Conservation (phyloP, 2,113 vertebrate species). For the Lamprologus tigripictilis region DNA sequence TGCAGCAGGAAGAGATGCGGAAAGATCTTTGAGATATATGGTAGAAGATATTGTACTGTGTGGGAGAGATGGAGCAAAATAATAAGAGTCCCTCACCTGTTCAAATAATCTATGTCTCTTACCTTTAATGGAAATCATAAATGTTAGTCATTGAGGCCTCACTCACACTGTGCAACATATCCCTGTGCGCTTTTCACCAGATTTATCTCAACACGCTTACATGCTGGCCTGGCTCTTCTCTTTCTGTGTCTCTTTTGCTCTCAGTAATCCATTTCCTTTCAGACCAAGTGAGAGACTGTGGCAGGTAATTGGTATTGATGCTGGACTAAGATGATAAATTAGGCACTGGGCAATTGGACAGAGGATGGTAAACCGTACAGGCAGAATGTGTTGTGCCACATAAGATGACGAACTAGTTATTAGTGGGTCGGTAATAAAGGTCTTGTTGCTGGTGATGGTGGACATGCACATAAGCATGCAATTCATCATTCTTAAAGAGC, state of each 20-base stretch:
- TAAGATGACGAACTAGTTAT: conserved; percentile 15
- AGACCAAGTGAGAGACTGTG: background rate
- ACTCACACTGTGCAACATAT: background rate
- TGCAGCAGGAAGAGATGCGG: background rate
- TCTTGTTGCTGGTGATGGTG: background rate
- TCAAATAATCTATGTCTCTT: background rate
- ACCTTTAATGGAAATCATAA: background rate
- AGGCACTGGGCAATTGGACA: background rate
- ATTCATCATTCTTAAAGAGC: background rate
- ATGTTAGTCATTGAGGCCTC: background rate
- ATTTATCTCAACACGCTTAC: background rate
- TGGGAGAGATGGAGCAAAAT: background rate
- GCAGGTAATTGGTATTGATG: conserved; percentile 2
- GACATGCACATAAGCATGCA: background rate
- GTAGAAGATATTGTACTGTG: background rate
- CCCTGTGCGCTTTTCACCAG: background rate
- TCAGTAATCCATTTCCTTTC: background rate
- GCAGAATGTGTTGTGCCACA: background rate
- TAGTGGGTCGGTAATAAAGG: conserved; percentile 2
- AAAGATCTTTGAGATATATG: background rate
- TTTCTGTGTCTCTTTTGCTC: background rate
- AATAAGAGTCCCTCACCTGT: background rate
- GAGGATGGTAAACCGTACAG: background rate
- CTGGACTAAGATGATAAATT: background rate
- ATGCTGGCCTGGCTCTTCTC: background rate